Evolutionary conservation across 2,888 invertebrate species (phyloP).

Genomic region (Diaphora mendica): DNA sequence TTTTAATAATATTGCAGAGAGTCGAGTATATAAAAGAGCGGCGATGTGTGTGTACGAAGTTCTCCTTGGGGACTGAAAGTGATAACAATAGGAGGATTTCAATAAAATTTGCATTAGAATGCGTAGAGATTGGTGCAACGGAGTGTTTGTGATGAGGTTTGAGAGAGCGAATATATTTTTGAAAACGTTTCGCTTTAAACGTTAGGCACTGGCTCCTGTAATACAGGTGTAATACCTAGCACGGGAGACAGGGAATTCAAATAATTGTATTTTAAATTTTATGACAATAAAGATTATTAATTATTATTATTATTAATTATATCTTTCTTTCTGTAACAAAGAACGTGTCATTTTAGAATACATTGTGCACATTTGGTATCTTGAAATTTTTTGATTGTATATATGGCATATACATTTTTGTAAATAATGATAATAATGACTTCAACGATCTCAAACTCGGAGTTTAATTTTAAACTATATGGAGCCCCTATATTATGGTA

Average conservation of each 20-base stretch:
- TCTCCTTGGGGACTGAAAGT: slow-evolving; percentile 71
- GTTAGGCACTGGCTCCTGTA: no score
- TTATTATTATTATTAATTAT: no score
- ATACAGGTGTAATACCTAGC: no score
- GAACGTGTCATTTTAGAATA: background rate
- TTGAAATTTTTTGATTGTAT: no score
- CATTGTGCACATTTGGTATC: background rate
- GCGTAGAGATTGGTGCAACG: slow-evolving; percentile 73
- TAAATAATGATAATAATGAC: no score
- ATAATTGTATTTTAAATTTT: no score
- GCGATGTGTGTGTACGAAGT: slow-evolving; percentile 67
- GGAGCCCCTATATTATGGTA: no score
- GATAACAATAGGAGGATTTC: slow-evolving; percentile 81
- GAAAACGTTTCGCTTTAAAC: slow-evolving; percentile 34
- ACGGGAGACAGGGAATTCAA: no score
- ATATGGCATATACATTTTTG: no score
- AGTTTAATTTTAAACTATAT: no score
- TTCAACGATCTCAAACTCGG: no score
- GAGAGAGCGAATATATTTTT: slow-evolving; percentile 41
- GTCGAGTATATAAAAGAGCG: slow-evolving; percentile 50
- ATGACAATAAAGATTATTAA: no score
- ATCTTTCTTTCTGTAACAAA: background rate
- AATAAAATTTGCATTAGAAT: slow-evolving; percentile 85
- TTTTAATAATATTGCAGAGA: slow-evolving; percentile 20
- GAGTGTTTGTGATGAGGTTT: slow-evolving; percentile 70